Evolutionary conservation across 2,888 invertebrate genomes (phyloP).

Genomic region (Dicranocentrus wangi): DNA sequence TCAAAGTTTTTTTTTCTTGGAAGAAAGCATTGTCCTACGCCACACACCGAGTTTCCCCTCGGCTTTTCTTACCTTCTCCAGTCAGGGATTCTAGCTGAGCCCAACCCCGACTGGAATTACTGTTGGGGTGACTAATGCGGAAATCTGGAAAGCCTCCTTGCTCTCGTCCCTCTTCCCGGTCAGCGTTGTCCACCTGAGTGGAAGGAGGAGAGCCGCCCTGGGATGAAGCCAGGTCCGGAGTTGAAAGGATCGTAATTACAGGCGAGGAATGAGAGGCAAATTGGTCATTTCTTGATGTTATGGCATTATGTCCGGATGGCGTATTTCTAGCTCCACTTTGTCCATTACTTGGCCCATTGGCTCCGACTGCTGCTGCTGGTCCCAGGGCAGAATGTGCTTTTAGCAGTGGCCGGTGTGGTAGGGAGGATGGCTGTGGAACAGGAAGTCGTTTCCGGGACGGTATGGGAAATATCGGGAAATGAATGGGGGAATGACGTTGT

Average conservation of each 20-base stretch:
- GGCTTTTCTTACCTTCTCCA: too few species aligned
- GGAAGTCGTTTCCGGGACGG: conserved; percentile 32
- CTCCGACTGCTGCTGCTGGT: too few species aligned
- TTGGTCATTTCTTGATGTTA: conserved; percentile 29
- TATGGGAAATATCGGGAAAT: conserved; percentile 20
- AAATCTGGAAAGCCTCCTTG: too few species aligned
- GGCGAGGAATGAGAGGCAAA: conserved; percentile 19
- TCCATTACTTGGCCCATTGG: conserved; percentile 2
- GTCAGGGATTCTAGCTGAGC: too few species aligned
- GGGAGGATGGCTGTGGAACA: background rate
- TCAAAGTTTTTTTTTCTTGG: too few species aligned
- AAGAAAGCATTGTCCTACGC: too few species aligned
- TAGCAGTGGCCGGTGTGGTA: background rate
- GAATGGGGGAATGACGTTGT: conserved; percentile 31
- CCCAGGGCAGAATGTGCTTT: background rate
- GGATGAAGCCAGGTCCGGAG: conserved; percentile 4
- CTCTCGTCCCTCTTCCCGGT: too few species aligned
- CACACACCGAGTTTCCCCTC: too few species aligned
- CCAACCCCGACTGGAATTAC: too few species aligned
- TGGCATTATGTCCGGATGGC: background rate
- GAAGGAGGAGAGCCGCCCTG: too few species aligned
- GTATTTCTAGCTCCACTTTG: background rate
- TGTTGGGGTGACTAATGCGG: too few species aligned
- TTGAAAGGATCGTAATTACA: conserved; percentile 2
- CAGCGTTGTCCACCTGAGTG: too few species aligned